Conservation (phyloP, 2,888 invertebrate species). For the Trichopria drosophilae region DNA sequence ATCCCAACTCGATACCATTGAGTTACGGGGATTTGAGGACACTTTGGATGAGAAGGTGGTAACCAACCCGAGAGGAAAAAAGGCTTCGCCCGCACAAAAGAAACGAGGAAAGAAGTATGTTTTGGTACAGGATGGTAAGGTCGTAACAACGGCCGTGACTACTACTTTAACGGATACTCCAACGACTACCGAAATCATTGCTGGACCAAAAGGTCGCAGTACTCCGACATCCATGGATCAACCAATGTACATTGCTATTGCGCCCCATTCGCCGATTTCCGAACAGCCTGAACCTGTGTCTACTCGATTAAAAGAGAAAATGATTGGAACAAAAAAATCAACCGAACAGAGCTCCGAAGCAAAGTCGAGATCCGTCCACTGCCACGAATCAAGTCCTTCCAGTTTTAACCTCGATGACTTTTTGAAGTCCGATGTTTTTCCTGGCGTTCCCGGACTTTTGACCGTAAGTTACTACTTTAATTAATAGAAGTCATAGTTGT, state of each 20-base stretch:
- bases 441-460: conserved; percentile 72
- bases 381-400: conserved; percentile 36
- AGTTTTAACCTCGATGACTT: conserved; percentile 85
- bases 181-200: conserved; percentile 26
- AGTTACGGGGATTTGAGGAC: conserved; percentile 89
- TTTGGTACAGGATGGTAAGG: conserved; percentile 55
- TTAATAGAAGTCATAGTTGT: neutral
- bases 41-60: conserved; percentile 58
- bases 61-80: conserved; percentile 47
- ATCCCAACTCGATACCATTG: conserved; percentile 89
- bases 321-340: conserved; percentile 33
- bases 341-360: conserved; percentile 40
- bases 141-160: conserved; percentile 24
- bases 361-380: conserved; percentile 39
- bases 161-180: conserved; percentile 26
- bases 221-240: conserved; percentile 56
- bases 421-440: conserved; percentile 77
- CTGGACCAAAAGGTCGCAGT: conserved; percentile 53
- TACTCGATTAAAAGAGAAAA: conserved; percentile 39
- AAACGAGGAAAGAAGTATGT: conserved; percentile 58
- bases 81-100: conserved; percentile 58
- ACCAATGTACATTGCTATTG: conserved; percentile 44
- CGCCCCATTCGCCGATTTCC: conserved; percentile 55
- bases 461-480: conserved; percentile 61
- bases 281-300: conserved; percentile 47